A percentile compares a stretch with the other conserved stretches of the same genome.
These are phyloP conservation scores for Heterotilapia buettikoferi DNA, from an alignment of 2,113 vertebrate genomes.

Conservation along the genomic window DNA sequence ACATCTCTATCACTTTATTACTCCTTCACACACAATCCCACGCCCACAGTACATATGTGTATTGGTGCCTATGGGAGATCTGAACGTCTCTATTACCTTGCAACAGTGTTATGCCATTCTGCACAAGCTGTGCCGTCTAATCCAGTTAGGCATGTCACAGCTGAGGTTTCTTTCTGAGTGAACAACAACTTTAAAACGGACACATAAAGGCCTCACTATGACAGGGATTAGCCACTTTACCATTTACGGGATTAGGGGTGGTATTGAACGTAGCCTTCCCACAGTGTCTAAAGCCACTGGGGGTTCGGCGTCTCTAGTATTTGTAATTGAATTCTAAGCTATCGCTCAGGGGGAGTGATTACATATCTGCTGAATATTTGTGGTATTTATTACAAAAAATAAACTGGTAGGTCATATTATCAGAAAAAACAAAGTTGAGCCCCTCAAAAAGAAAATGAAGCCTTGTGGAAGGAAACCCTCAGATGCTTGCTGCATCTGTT, in stretches of 20 bases:
- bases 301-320: background rate
- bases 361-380: background rate
- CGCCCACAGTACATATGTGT: background rate
- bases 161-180: conserved; percentile 2
- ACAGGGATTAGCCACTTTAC: conserved; percentile 35
- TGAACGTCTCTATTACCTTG: conserved; percentile 24
- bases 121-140: conserved; percentile 19
- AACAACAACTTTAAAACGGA: conserved; percentile 22
- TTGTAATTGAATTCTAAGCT: conserved; percentile 17
- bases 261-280: background rate
- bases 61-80: background rate
- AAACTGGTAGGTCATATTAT: background rate
- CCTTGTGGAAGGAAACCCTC: background rate
- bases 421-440: background rate
- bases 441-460: background rate
- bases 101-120: conserved; percentile 6
- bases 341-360: background rate
- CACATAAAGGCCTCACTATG: background rate
- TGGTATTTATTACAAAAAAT: background rate
- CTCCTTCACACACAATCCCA: background rate
- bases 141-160: conserved; percentile 33
- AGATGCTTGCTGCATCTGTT: background rate
- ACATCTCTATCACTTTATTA: background rate
- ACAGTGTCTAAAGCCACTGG: background rate
- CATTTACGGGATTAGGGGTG: conserved; percentile 25